Base-by-base conservation (phyloP, 30 jellyfish, hydroid and myxozoan genomes). In the Hydractinia echinata region DNA sequence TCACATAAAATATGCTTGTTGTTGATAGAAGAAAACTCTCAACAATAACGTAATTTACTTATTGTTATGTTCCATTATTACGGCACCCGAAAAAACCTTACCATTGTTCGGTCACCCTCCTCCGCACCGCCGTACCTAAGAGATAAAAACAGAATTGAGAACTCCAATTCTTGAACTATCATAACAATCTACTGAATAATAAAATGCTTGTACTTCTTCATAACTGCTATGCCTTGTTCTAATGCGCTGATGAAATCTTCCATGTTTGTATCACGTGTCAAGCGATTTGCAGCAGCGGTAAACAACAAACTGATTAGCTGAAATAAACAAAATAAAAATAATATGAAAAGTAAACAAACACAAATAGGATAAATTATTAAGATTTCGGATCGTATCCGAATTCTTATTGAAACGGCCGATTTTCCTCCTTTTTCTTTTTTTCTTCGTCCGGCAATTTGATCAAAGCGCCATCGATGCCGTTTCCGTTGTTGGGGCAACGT, bases 41-140 rank as follows among this genome's bases (percentile, higher is more conserved):
- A 67, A 67, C 51, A 67, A 30, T 30, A 67, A 67, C 14, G 1
- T 11, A 67, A 67, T 67, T 67, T 67, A 11, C 14, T 13, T 1
- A 67, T 1, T 67, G 14, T 67, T 67, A 13, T 58, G 15, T 58
- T 58, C 3, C 69, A 58, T 58, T 13, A 3, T 58, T 0, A 30
- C 44, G 69, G 21, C 78, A 15, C 78, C 78, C 51, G 30, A 19
- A 61, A 14, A 79, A 8, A 18, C 10, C 81, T 73, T 74, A 73
- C 91, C 90, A 92, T 67, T 14, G 98, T 92, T 19, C 98, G 89
- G 73, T 92, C 98, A 10, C 98, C 98, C 67, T 83, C 96, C n/a
- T 86, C 98, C 7, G 98, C 98, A 10, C 95, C 98, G 50, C 98
- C 98, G 77, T 92, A 92, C 69, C 92, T 82, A 55, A 4, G 66